Base-by-base conservation (phyloP, 2,113 vertebrate species). In the Solenodon paradoxus region DNA sequence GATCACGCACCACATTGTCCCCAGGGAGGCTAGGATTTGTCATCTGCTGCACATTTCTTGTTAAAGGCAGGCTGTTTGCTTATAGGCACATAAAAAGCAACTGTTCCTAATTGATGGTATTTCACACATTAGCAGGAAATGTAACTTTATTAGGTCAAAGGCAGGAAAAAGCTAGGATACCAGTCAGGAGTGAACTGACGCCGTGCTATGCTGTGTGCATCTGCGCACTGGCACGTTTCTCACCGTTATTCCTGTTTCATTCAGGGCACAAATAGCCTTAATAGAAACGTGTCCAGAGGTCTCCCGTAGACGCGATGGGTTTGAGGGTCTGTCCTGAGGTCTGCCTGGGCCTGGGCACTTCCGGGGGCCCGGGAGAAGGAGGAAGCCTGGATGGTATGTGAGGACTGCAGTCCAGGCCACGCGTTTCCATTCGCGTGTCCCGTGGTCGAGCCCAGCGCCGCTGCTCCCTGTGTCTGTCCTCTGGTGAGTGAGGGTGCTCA, bases 381-480 rank as follows among this genome's bases (percentile, higher is more conserved):
- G 68, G 7, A 55, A 42, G 11, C 11, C 19, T 83, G 51, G n/a
- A 64, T 20, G 59, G 13, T 22, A 51, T 72, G 17, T 68, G 7
- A 20, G 26, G 38, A 13, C 12, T 45, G 49, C 35, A 0, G 11
- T 63, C 7, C 32, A 38, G 10, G 38, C 3, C 53, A 38, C 0
- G 0, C 2, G 7, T 3, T 77, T 11, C 47, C 66, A 15, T 32
- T 86, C 28, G 16, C 0, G 2, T 15, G 28, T 28, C 30, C 30
- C 13, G 0, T 2, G 5, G 2, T 32, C 5, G 35, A 69, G 20
- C 19, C 24, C 51, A 9, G 28, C 12, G 8, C 17, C 22, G 0
- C 40, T 1, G 19, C 78, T 42, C 53, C 24, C 30, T 40, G 9
- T 45, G 35, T 59, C 30, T 13, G 47, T 26, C 6, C 45, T 53